Evolutionary conservation across 2,888 invertebrate genomes (phyloP).

Genomic region (Athetis lepigone): DNA sequence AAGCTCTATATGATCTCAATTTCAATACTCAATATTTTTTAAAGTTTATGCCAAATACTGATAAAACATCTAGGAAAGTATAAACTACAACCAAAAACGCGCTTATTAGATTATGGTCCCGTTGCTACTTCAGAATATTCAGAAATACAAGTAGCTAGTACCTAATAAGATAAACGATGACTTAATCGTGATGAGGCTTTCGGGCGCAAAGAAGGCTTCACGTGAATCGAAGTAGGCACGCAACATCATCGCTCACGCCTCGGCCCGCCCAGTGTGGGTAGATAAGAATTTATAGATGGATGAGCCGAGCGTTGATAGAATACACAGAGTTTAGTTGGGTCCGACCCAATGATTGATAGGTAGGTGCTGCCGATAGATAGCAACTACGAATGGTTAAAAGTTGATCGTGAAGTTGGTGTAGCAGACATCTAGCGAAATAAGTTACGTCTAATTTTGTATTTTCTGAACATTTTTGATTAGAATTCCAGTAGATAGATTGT

Average conservation of each 20-base stretch:
- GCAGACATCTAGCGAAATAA: conserved; percentile 12
- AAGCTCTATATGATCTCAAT: background rate
- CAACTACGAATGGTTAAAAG: conserved; percentile 75
- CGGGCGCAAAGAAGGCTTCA: conserved; percentile 58
- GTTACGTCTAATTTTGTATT: too few relatives aligned
- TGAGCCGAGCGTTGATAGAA: conserved; percentile 83
- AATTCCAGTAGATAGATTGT: too few relatives aligned
- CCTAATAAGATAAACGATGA: conserved; percentile 61
- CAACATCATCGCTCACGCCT: conserved; percentile 84
- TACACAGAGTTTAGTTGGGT: conserved; percentile 79
- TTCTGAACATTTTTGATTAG: background rate
- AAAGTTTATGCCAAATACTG: too few relatives aligned
- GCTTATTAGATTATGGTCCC: background rate
- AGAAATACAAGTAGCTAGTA: conserved; percentile 28
- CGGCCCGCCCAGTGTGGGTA: conserved; percentile 76
- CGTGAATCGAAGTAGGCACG: conserved; percentile 76
- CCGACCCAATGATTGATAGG: conserved; percentile 84
- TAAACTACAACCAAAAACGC: background rate
- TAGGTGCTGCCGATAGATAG: conserved; percentile 67
- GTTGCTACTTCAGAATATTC: conserved; percentile 27
- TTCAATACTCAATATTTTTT: too few relatives aligned
- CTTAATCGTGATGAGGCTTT: conserved; percentile 57
- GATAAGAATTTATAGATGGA: conserved; percentile 88
- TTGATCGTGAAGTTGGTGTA: conserved; percentile 34
- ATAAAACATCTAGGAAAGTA: too few relatives aligned